Conservation (phyloP, 2,113 vertebrate genomes). For the Cheilinus undulatus region DNA sequence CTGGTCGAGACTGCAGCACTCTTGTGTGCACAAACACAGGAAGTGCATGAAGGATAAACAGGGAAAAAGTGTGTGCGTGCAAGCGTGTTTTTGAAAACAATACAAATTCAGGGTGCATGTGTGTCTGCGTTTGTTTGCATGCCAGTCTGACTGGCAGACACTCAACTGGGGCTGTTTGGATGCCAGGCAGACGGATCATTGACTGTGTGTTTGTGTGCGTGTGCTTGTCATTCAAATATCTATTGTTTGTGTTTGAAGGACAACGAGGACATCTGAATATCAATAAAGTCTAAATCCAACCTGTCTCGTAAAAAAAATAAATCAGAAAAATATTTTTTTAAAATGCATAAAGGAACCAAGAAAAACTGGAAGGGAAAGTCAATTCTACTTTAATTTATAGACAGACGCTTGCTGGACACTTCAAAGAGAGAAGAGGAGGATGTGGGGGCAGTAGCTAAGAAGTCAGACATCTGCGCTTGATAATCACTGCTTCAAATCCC, state of each 20-base stretch:
- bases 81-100: constrained; percentile 44
- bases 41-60: constrained; percentile 71
- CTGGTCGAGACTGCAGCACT: constrained; percentile 1
- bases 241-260: constrained; percentile 43
- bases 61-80: constrained; percentile 27
- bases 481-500: background rate
- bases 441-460: background rate
- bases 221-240: constrained; percentile 31
- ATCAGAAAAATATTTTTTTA: background rate
- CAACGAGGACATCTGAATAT: constrained; percentile 37
- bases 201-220: constrained; percentile 21
- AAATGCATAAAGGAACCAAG: background rate
- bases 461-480: background rate
- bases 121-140: constrained; percentile 37
- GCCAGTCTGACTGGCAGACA: constrained; percentile 65
- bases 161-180: constrained; percentile 40
- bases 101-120: constrained; percentile 14
- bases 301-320: background rate
- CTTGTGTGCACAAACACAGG: constrained; percentile 69
- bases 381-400: background rate
- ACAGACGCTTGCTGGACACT: background rate
- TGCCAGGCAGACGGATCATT: constrained; percentile 58
- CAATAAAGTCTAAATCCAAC: background rate
- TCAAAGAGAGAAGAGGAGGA: constrained; percentile 15
- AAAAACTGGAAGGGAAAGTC: background rate